These are phyloP conservation scores for Chiropotes sagulatus DNA, from an alignment of 2,797 vertebrate species.

Conservation along the genomic window DNA sequence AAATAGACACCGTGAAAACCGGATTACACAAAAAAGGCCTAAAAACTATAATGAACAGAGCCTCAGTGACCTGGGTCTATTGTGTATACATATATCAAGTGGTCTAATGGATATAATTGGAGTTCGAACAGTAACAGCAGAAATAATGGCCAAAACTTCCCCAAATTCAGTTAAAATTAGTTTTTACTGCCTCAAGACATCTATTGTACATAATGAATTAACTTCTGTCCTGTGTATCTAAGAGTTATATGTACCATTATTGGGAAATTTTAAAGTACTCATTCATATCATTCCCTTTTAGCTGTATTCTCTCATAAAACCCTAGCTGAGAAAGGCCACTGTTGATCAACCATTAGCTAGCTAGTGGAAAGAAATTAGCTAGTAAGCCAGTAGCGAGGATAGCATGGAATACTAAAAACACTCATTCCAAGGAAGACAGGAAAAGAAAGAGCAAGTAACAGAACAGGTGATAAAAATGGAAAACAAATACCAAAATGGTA, in stretches of 20 bases:
- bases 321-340: background rate
- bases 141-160: background rate
- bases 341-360: background rate
- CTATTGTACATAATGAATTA: background rate
- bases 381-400: background rate
- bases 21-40: background rate
- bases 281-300: background rate
- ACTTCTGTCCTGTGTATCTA: background rate
- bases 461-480: background rate
- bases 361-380: background rate
- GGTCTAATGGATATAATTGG: too few species aligned
- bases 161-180: background rate
- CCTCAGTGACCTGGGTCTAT: background rate
- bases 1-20: background rate
- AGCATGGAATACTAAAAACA: background rate
- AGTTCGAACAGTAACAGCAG: background rate
- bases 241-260: background rate
- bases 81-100: background rate
- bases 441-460: background rate
- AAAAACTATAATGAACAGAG: background rate
- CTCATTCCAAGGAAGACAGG: background rate
- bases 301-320: conserved; percentile 2
- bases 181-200: background rate
- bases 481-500: background rate
- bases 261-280: background rate